Base-by-base conservation (phyloP, 2,888 invertebrate genomes). In the Acheta domesticus region DNA sequence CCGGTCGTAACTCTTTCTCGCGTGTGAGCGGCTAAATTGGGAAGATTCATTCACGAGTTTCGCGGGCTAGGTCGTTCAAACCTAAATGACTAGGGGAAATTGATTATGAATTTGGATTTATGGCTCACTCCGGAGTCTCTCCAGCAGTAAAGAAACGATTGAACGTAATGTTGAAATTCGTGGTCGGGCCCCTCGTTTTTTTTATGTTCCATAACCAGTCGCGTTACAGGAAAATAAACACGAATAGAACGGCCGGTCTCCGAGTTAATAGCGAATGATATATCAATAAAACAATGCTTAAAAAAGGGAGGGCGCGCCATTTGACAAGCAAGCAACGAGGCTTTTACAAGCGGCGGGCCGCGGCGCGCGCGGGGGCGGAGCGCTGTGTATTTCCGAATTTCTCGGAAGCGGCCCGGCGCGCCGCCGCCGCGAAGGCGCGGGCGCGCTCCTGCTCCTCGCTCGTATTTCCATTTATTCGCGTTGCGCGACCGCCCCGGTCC, bases 91-190 rank as follows among this genome's bases (percentile, higher is more conserved):
- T 62, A 62, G 62, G n/a, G 62, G 62, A 62, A 62, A 62, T 62
- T 62, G 62, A 62, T 62, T 62, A 62, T 62, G 62, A 62, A 62
- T 62, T 62, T 14, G n/a, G n/a, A n/a, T 62, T 62, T 62, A 62
- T 62, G 62, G n/a, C 62, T 14, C n/a, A 62, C 14, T 62, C 16
- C 62, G 62, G 16, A 14, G 14, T 11, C n/a, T n/a, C 62, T 62
- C n/a, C 5, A n/a, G 62, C n/a, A 14, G n/a, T 62, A 62, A 62
- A 62, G 62, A 62, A 62, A 62, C 62, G 62, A 62, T 62, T 19
- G 14, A 62, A 36, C 36, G 14, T 62, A 62, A 62, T 62, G 62
- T 62, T 62, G 62, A 62, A 62, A 62, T 36, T 36, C 62, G 62
- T 19, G 62, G 16, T 62, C 62, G 14, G 62, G 14, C 14, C 62